Evolutionary conservation across 2,888 invertebrate genomes (phyloP), one percentile per base, ranked within the genome.

Genomic region (Polymixis flavicincta): DNA sequence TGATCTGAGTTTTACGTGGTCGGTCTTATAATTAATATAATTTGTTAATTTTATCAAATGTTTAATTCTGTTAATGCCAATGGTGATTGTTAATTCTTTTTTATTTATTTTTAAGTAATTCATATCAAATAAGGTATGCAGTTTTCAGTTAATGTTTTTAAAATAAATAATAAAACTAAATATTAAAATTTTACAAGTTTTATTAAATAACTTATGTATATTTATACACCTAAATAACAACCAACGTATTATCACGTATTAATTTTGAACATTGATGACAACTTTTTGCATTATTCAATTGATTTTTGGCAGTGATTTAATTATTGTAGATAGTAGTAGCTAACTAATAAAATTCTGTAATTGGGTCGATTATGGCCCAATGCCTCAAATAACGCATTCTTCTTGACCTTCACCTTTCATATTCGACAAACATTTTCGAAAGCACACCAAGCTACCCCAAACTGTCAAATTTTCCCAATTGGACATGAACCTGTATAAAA

Each of bases 191-290:
- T 61, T 72, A 28, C 45, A 25, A 52, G 54, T 83, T 81, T 85
- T 78, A 79, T 82, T 87, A 68, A 84, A 82, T 85, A 87, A 85
- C 81, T 83, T 89, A 89, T 80, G 60, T 84, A 83, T 80, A 83
- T 32, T 59, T 77, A 70, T 85, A 88, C 59, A 88, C 81, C 69
- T 87, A 85, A 72, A 78, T 84, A 85, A 76, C 83, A 84, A 84
- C 60, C 80, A 86, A 82, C 75, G 76, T 81, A 64, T 71, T 80
- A 76, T 72, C 64, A 63, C 76, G 79, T 59, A 77, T 45, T 48
- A 63, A n/a, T 5, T 63, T 57, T 6, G 32, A 32, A 80, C 28
- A 48, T 63, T 59, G 60, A 59, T 78, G 72, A 50, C 19, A 66
- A 32, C 1, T n/a, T 68, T 77, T 69, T 45, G 22, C 11, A 45